Base-by-base conservation (phyloP, 2,113 vertebrate genomes). In the Leptobrachium leishanense region DNA sequence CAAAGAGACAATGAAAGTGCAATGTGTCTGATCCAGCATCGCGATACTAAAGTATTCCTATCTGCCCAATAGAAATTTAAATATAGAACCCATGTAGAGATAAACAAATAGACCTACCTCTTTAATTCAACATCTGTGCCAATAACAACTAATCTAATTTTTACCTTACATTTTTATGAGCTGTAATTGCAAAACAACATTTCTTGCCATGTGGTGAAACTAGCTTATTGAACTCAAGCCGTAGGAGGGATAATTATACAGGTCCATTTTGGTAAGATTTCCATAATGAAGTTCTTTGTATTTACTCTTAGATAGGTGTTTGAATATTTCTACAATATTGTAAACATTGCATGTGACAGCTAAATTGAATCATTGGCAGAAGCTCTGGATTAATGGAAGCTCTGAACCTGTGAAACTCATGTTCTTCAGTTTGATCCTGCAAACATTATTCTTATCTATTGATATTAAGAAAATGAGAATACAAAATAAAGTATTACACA, bases 151-250 rank as follows among this genome's bases (percentile, higher is more conserved):
- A 80, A 80, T 80, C 77, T 80, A 80, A 80, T 80, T 80, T 80
- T 80, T 80, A 80, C 77, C 77, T 80, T 80, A 80, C 77, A 80
- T 80, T 80, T 80, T 80, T 80, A 80, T 80, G 77, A 80, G 77
- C 77, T 68, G 77, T 80, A 80, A 80, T 80, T 80, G 77, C 77
- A 80, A 80, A 80, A 80, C 70, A 80, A 80, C 77, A 80, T 74
- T 80, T 80, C 71, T 80, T 80, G 77, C 77, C 77, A 80, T 80
- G 77, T 80, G 77, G 77, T 80, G 77, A 80, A 77, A 80, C 77
- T 80, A 80, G 77, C 77, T 80, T 80, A 80, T 80, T 80, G 77
- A 80, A 80, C 77, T 80, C 77, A 74, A 80, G 77, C 77, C 72
- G 71, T 80, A 74, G 77, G 77, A 80, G 77, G 77, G 77, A 80